Percentiles rank a stretch among this genome's conserved stretches.
phyloP scores from a whole-genome alignment of 2,888 invertebrate species.

The Agrilus biguttatus region DNA sequence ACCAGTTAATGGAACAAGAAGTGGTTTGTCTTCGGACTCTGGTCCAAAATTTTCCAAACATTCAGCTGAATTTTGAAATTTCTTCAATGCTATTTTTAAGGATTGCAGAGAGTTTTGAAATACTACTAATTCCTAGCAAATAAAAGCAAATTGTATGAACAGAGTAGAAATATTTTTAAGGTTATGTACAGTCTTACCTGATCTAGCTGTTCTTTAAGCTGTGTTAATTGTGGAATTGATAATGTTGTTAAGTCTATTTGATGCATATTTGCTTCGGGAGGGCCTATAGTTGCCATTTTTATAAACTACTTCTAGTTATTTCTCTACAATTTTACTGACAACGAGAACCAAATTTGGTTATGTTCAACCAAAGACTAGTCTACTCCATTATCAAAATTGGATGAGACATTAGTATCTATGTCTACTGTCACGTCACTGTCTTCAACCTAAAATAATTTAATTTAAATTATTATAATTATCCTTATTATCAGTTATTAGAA shows the following conservation, averaged over 20 bases:
- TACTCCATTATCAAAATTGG: too few relatives aligned
- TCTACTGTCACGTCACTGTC: too few relatives aligned
- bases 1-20: constrained; percentile 87
- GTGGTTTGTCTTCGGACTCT: constrained; percentile 63
- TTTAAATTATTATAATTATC: too few relatives aligned
- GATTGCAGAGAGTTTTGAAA: constrained; percentile 84
- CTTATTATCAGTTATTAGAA: too few relatives aligned
- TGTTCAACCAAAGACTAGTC: too few relatives aligned
- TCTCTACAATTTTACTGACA: too few relatives aligned
- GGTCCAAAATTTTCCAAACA: constrained; percentile 67
- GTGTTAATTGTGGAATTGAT: constrained; percentile 65
- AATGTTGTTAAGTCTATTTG: constrained; percentile 71
- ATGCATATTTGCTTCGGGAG: constrained; percentile 50
- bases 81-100: constrained; percentile 77
- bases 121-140: constrained; percentile 61
- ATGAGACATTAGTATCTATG: too few relatives aligned
- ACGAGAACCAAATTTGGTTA: too few relatives aligned
- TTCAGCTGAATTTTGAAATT: constrained; percentile 79
- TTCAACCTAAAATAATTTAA: too few relatives aligned
- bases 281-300: constrained; percentile 46
- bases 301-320: neutral
- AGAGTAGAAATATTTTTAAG: constrained; percentile 7
- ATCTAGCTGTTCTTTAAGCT: constrained; percentile 77
- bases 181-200: constrained; percentile 39
- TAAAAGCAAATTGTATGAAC: constrained; percentile 8